phyloP scores from a whole-genome alignment of 2,113 vertebrate genomes.

The Sminthopsis crassicaudata region DNA sequence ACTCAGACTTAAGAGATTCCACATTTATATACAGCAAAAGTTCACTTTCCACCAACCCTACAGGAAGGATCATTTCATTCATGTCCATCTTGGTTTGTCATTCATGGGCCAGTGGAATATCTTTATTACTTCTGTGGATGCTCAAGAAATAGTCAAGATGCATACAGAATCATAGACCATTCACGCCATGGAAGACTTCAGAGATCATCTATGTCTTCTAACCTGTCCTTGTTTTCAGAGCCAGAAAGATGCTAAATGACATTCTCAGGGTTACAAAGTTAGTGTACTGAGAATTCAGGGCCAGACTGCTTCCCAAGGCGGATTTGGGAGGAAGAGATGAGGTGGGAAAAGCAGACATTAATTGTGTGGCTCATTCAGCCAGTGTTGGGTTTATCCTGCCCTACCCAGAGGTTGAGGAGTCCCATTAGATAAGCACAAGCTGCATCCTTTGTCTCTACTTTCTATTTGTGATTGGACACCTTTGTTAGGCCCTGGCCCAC shows the following conservation, averaged over 20 bases:
- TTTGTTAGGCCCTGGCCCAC: neutral
- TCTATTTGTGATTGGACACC: neutral
- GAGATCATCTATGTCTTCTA: neutral
- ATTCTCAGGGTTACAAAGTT: neutral
- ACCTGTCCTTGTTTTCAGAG: neutral
- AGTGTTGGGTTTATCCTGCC: fast-evolving
- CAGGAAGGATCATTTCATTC: neutral
- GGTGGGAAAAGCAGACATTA: fast-evolving
- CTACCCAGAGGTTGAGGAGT: neutral
- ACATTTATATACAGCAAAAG: neutral
- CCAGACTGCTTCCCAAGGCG: neutral
- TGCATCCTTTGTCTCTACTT: neutral
- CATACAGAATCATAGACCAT: neutral
- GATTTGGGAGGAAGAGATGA: neutral
- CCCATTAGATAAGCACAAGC: neutral
- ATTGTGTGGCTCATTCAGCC: no score
- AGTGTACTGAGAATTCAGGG: neutral
- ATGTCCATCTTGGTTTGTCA: neutral
- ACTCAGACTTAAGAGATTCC: neutral
- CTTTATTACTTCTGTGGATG: neutral
- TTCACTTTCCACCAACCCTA: neutral
- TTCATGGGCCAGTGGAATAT: neutral
- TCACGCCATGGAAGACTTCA: neutral
- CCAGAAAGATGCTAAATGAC: neutral
- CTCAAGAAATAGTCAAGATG: neutral